Base-by-base conservation (phyloP, 2,113 vertebrate species). In the Labeo catla region DNA sequence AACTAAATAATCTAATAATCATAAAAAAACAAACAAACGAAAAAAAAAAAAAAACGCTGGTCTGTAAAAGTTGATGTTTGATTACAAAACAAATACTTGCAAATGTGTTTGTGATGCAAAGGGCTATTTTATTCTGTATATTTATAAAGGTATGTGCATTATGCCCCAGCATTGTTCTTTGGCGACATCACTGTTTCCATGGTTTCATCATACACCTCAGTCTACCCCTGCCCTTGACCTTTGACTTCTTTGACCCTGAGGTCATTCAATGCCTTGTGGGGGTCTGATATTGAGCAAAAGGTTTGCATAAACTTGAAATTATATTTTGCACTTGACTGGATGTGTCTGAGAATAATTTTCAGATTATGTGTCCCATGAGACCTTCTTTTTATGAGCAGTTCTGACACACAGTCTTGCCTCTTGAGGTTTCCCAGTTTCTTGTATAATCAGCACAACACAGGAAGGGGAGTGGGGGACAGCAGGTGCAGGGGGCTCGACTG, bases 401-500 rank as follows among this genome's bases (percentile, higher is more conserved):
- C 47, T 52, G 21, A 70, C 2, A 50, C 70, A 76, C 43, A 16
- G 21, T 28, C 6, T 34, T 21, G 19, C 54, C 74, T 76, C 74
- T 73, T 76, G 74, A 52, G 74, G 4, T 16, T 49, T 52, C 74
- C 47, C 47, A 28, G 63, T 81, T 34, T 80, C 65, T 59, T n/a
- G 80, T 81, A 19, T 76, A 76, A 52, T 76, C 11, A 52, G n/a
- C 49, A 52, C 47, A 15, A 52, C 47, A 34, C 6, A 12, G 52
- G 50, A 39, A 21, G 52, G 76, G 15, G 76, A 6, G 19, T 4
- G 34, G 47, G 74, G 39, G 73, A 68, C 43, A 81, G 80, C 85
- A 81, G 85, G 68, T 84, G 80, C 61, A 74, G 13, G 59, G 23
- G 87, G 80, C 45, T 45, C 8, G 74, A 19, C 80, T 63, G 52